Evolutionary conservation across 1,140 invertebrate species (phyloP), one percentile per base, ranked within the genome.

Genomic region (Brachionus manjavacas): DNA sequence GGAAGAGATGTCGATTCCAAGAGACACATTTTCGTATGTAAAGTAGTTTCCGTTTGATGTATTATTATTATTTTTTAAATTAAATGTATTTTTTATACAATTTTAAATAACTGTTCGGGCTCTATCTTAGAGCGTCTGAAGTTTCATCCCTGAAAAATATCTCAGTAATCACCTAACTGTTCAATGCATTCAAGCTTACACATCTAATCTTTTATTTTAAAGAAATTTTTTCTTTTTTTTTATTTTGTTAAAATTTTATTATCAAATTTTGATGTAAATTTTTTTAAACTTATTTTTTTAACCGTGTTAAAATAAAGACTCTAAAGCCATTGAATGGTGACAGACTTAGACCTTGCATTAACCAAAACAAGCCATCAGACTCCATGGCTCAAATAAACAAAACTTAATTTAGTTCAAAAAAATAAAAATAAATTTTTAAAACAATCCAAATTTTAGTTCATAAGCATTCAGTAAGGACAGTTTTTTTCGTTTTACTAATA

Each of bases 401-500:
- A 60, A 20, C 20, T 20, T 60, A 60, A 60, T 20, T 23, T 60
- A 60, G 20, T 20, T 23, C 9, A 9, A 8, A 20, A 8, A 35
- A 35, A n/a, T 35, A 16, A 39, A 31, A 70, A 76, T 28, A 35
- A 46, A 76, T 76, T 46, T 76, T 76, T 74, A 16, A 41, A 41
- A 74, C 41, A 41, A 41, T 23, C 11, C 8, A 74, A 41, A 74
- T 74, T 41, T 43, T 74, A 20, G n/a, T 70, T 35, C 28, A 70
- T 0, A 28, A 31, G 1, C 4, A 74, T 43, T 41, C 20, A 20
- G 46, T 8, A 23, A 74, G 39, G 20, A 76, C 41, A 76, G 72
- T 76, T 76, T 76, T 76, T 76, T 76, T 76, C 72, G 72, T 76
- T 49, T 49, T 8, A 43, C 41, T 20, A 60, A 35, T 70, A 39